These are phyloP conservation scores for Zosterops borbonicus DNA, from an alignment of 2,113 vertebrate species.

Conservation along the genomic window DNA sequence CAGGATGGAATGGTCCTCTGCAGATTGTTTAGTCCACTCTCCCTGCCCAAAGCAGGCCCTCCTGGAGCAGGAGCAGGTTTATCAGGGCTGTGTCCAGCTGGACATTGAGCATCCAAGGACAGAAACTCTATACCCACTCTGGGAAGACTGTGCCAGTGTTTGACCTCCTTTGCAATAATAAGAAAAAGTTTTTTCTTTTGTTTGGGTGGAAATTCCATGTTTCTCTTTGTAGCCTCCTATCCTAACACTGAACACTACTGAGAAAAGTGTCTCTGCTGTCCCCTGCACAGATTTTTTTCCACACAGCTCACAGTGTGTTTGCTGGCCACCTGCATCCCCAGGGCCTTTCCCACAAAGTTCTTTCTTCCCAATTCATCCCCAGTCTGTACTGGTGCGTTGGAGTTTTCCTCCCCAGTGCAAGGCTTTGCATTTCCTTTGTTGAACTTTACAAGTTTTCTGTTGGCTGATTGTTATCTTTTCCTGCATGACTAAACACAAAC, in stretches of 20 bases:
- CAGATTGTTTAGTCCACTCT: no score
- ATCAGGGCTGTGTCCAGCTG: neutral
- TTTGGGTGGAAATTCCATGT: neutral
- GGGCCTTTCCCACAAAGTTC: neutral
- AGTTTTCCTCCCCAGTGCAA: neutral
- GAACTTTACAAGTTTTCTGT: neutral
- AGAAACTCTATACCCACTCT: neutral
- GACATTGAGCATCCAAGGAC: neutral
- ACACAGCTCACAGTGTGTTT: neutral
- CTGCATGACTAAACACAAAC: neutral
- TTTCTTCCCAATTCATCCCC: accelerated
- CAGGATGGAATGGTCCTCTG: neutral
- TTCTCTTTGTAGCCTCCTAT: neutral
- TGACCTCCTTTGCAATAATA: neutral
- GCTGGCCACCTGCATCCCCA: neutral
- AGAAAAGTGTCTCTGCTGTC: neutral
- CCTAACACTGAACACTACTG: neutral
- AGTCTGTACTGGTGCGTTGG: neutral
- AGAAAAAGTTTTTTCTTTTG: neutral
- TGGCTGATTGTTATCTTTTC: neutral
- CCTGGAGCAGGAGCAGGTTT: neutral
- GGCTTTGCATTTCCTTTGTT: neutral
- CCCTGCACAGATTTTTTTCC: neutral
- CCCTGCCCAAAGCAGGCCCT: neutral
- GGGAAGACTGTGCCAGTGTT: neutral